Percentiles rank a stretch among this genome's conserved stretches.
phyloP scores from a whole-genome alignment of 2,888 invertebrate genomes.

The Druceiella hillmani region DNA sequence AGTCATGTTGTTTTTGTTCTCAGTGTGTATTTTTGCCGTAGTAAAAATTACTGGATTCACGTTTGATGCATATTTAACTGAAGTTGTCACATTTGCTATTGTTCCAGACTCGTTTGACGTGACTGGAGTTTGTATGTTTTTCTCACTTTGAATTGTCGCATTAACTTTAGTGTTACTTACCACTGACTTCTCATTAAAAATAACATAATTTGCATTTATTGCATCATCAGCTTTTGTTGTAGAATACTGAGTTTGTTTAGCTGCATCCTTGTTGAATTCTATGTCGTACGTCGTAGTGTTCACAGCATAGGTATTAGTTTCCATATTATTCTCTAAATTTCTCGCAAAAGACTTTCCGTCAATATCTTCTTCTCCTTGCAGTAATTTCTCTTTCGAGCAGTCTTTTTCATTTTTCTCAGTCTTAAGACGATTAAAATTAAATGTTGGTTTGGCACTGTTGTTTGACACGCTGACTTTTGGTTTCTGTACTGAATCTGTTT shows the following conservation, averaged over 20 bases:
- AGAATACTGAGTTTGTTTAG: too few relatives aligned
- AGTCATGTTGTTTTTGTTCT: conserved; percentile 36
- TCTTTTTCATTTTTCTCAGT: conserved; percentile 29
- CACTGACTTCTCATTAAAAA: too few relatives aligned
- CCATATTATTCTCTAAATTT: too few relatives aligned
- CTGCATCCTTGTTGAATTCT: too few relatives aligned
- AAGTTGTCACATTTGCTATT: conserved; percentile 25
- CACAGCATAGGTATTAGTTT: background rate
- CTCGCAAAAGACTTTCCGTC: too few relatives aligned
- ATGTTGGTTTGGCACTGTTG: too few relatives aligned
- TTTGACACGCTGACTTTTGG: conserved; percentile 13
- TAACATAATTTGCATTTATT: too few relatives aligned
- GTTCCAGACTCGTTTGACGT: conserved; percentile 29
- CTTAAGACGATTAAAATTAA: conserved; percentile 4
- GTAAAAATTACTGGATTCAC: conserved; percentile 43
- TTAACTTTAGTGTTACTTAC: conserved; percentile 24
- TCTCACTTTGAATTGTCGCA: conserved; percentile 29
- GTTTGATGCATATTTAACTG: conserved; percentile 33
- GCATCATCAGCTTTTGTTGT: too few relatives aligned
- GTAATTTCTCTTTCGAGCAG: conserved; percentile 29
- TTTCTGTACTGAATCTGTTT: conserved; percentile 34
- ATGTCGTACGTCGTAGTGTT: background rate
- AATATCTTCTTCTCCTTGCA: background rate
- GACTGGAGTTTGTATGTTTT: conserved; percentile 39
- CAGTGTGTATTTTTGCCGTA: conserved; percentile 45